phyloP scores from a whole-genome alignment of 2,888 invertebrate species.

The Coecobrya sp. region DNA sequence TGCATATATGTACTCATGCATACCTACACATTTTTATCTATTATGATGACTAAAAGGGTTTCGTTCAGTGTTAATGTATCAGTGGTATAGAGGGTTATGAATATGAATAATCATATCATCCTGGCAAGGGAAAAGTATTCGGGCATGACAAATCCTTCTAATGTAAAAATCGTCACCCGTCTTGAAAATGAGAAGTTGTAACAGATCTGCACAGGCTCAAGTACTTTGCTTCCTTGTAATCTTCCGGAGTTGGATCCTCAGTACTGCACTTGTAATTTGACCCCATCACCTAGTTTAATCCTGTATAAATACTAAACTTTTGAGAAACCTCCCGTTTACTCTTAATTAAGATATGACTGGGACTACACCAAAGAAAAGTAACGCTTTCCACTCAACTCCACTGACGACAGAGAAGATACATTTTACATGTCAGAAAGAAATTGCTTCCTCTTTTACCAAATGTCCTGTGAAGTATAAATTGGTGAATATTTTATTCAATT shows the following conservation, averaged over 20 bases:
- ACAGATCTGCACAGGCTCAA: background rate
- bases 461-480: background rate
- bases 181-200: background rate
- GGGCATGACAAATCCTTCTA: conserved; percentile 26
- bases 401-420: background rate
- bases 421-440: background rate
- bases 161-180: background rate
- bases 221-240: conserved; percentile 12
- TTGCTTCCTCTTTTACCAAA: background rate
- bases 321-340: conserved; percentile 57
- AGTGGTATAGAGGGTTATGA: background rate
- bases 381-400: background rate
- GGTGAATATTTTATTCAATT: conserved; percentile 1
- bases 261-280: conserved; percentile 63
- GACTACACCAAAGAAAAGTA: conserved; percentile 9
- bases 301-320: conserved; percentile 79
- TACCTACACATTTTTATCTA: background rate
- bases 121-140: background rate
- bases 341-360: conserved; percentile 50
- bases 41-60: background rate
- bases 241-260: conserved; percentile 59
- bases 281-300: conserved; percentile 84
- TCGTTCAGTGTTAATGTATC: background rate
- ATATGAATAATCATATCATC: background rate
- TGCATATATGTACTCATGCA: background rate